Conservation (phyloP, 2,113 vertebrate genomes). For the Ranitomeya imitator region DNA sequence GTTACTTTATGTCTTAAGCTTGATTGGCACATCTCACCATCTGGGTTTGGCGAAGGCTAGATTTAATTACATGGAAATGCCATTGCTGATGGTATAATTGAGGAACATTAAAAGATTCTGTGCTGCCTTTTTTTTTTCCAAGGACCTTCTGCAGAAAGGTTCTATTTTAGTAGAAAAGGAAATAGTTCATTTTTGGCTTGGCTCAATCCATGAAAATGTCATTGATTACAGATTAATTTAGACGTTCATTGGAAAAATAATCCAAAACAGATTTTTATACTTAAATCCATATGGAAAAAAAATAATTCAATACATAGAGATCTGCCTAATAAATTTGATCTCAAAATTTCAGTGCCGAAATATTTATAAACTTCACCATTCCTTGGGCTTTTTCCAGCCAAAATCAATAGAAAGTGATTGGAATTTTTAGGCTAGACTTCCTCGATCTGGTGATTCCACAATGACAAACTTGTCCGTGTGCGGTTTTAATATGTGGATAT, state of each 20-base stretch:
- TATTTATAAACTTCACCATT: slow-evolving; percentile 3
- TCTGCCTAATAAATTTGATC: slow-evolving; percentile 43
- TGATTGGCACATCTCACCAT: slow-evolving; percentile 51
- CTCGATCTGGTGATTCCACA: not conserved
- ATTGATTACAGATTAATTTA: slow-evolving; percentile 46
- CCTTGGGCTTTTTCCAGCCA: slow-evolving; percentile 3
- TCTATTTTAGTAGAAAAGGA: slow-evolving; percentile 42
- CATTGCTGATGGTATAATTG: slow-evolving; percentile 43
- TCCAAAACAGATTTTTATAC: slow-evolving; percentile 39
- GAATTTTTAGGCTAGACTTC: slow-evolving; percentile 12
- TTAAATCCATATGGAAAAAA: slow-evolving; percentile 16
- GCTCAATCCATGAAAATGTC: slow-evolving; percentile 35
- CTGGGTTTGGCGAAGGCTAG: slow-evolving; percentile 45
- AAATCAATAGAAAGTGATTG: slow-evolving; percentile 22
- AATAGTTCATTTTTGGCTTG: slow-evolving; percentile 49
- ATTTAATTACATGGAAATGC: slow-evolving; percentile 51
- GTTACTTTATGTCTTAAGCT: slow-evolving; percentile 39
- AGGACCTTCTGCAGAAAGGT: slow-evolving; percentile 13
- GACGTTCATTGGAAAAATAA: slow-evolving; percentile 46
- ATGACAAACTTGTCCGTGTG: slow-evolving; percentile 13
- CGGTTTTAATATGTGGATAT: not conserved
- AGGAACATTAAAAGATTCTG: slow-evolving; percentile 37
- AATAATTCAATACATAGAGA: slow-evolving; percentile 14
- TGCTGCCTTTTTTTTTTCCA: slow-evolving; percentile 9
- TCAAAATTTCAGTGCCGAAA: slow-evolving; percentile 29